Evolutionary conservation across 1,140 invertebrate species (phyloP), one percentile per base, ranked within the genome.

Genomic region (Diorhabda carinulata): DNA sequence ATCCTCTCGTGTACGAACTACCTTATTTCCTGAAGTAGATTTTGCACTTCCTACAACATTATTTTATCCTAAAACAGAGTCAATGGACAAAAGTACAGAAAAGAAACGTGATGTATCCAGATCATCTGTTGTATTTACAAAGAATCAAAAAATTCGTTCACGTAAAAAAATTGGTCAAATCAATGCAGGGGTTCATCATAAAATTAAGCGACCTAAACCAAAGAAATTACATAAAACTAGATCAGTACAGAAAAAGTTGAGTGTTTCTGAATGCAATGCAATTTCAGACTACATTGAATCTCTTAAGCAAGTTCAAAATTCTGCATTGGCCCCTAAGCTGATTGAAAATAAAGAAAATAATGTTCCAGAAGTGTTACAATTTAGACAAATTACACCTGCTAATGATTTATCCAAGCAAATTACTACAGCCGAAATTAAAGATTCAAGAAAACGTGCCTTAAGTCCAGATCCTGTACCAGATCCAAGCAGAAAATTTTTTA

Each of bases 161-260:
- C 43, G 61, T 41, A 3, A 43, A 41, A 73, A 63, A 66, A 69
- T 81, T 43, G 85, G 85, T 0, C 81, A 86, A 72, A 86, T 87
- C 43, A 87, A 87, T 72, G 79, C 82, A 66, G 85, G 85, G 2
- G 86, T 87, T 0, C 78, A 79, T 70, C 85, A 86, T 73, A 83
- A 81, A 66, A 85, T 87, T 43, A 78, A 80, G 43, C 86, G 85
- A 76, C 84, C 84, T 1, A 86, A 85, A 80, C 71, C 75, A n/a
- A 78, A 79, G 73, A 82, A 82, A 67, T 43, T 70, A 5, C 61
- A 62, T 9, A 74, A 74, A 68, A 69, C 52, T 5, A 60, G 62
- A 7, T 64, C 75, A 41, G 42, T 74, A 8, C 77, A 80, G 58
- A 70, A 78, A 6, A 74, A 75, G 2, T 68, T 78, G 44, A 78